Evolutionary conservation across 2,113 vertebrate species (phyloP), one percentile per base, ranked within the genome.

Genomic region (Labeo catla): DNA sequence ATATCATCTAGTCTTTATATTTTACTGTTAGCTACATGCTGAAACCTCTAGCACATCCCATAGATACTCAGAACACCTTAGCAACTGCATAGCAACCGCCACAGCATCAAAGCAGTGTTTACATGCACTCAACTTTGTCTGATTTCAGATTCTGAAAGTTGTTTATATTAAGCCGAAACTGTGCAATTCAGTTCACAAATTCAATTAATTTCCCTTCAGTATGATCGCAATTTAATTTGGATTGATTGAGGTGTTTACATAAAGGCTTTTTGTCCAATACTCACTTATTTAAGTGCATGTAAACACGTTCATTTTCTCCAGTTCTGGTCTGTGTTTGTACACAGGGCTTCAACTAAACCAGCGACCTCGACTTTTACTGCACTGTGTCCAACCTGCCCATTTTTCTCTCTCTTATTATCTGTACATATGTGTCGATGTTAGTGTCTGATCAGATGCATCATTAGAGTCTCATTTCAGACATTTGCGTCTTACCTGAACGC

Each of bases 311-410:
- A 36, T 54, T 15, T 54, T 77, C 50, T 47, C 47, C 9, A 19
- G 8, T 50, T 11, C 65, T 84, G 77, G 36, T 87, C 85, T 54
- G 77, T 76, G 61, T 78, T 34, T 7, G 79, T 47, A 36, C 13
- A 16, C 82, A 87, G 77, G 81, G 57, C 85, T 87, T 83, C 82
- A 81, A 76, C 74, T 57, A 70, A 87, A 89, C 88, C 85, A 89
- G 85, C 82, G 79, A 86, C 88, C 85, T 89, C 82, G 68, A 45
- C 57, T 87, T 36, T 45, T 84, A 47, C 81, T 50, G 39, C 57
- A 54, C 68, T 52, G 82, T 81, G 49, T 76, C 52, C 78, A 9
- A 16, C 11, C 19, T n/a, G 19, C 1, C n/a, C 47, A 59, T 49
- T 15, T 63, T 19, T 66, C 54, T 79, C 66, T 11, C 3, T 65